Conservation (phyloP, 2,888 invertebrate genomes). For the Salpingus planirostris region DNA sequence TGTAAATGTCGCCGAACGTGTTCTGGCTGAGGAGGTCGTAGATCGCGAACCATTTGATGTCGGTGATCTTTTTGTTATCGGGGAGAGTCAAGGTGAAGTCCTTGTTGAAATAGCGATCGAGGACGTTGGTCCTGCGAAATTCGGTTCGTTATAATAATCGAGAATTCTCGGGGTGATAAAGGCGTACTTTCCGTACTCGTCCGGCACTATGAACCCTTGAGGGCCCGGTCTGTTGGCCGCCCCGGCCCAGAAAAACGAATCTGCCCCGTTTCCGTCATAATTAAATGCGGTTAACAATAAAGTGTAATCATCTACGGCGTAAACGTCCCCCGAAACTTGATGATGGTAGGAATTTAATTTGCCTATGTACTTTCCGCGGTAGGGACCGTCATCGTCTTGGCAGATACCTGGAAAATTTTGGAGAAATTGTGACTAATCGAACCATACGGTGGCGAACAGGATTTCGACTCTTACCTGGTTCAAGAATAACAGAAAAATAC, state of each 20-base stretch:
- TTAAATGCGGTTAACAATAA: constrained; percentile 71
- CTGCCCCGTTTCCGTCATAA: constrained; percentile 85
- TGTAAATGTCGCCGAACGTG: constrained; percentile 80
- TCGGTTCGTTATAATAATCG: too few relatives aligned
- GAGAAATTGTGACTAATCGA: too few relatives aligned
- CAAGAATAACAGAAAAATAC: background rate
- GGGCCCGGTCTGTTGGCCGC: constrained; percentile 77
- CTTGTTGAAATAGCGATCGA: constrained; percentile 77
- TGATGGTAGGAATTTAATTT: constrained; percentile 87
- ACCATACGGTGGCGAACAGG: too few relatives aligned
- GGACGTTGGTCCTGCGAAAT: constrained; percentile 64
- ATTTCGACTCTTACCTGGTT: too few relatives aligned
- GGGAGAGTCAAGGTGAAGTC: constrained; percentile 75
- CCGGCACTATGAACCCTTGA: constrained; percentile 85
- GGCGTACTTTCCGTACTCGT: constrained; percentile 74
- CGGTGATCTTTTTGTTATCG: constrained; percentile 76
- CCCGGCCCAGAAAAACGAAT: constrained; percentile 93
- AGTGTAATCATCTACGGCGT: constrained; percentile 80
- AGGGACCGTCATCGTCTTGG: constrained; percentile 62
- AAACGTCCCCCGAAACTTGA: constrained; percentile 82
- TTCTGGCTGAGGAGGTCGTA: constrained; percentile 83
- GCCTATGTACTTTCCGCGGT: constrained; percentile 72
- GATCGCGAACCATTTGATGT: constrained; percentile 82
- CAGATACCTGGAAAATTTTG: constrained; percentile 11
- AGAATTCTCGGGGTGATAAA: background rate